Conservation (phyloP, 2,888 invertebrate genomes). For the Lithophane ornitopus region DNA sequence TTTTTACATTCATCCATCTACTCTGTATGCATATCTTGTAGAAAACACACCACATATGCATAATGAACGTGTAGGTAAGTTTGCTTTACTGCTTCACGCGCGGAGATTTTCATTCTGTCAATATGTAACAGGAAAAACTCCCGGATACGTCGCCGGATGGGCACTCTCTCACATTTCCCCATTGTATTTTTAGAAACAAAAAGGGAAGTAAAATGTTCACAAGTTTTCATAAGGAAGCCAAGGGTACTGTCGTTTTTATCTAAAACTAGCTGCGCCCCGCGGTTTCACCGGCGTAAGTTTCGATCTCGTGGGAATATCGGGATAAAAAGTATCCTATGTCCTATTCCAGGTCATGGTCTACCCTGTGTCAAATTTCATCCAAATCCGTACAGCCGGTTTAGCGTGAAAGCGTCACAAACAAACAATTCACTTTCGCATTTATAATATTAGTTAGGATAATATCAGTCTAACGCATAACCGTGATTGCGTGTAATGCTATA, state of each 20-base stretch:
- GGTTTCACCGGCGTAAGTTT: too few relatives aligned
- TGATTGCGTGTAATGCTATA: slow-evolving; percentile 8
- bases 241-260: slow-evolving; percentile 10
- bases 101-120: slow-evolving; percentile 50
- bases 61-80: slow-evolving; percentile 14
- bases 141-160: slow-evolving; percentile 38
- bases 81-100: slow-evolving; percentile 2
- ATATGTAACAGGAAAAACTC: slow-evolving; percentile 52
- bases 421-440: too few relatives aligned
- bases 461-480: background rate
- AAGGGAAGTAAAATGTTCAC: slow-evolving; percentile 25
- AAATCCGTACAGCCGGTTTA: too few relatives aligned
- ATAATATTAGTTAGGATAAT: background rate
- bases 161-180: slow-evolving; percentile 33
- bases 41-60: slow-evolving; percentile 19
- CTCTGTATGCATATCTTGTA: background rate
- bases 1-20: background rate
- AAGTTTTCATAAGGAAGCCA: slow-evolving; percentile 33
- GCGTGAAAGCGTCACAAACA: too few relatives aligned
- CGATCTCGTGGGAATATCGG: too few relatives aligned
- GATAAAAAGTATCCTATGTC: too few relatives aligned
- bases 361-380: too few relatives aligned
- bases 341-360: too few relatives aligned
- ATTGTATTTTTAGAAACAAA: slow-evolving; percentile 50
- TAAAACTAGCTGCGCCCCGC: background rate